Evolutionary conservation across 2,113 vertebrate species (phyloP).

Genomic region (Atractosteus spatula): DNA sequence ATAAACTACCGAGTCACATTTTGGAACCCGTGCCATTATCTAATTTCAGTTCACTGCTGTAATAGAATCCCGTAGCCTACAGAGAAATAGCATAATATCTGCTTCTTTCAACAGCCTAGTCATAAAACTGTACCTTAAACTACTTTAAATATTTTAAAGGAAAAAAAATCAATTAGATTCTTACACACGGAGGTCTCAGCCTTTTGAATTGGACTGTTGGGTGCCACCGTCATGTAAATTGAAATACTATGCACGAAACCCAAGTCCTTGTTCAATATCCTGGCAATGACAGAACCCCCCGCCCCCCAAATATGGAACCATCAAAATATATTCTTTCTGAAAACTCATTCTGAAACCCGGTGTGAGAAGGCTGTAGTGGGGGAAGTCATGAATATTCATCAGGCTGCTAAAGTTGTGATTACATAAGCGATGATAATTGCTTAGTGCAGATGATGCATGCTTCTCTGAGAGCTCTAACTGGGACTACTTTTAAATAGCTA

Average conservation of each 20-base stretch:
- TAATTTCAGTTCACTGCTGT: no score
- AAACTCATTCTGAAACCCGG: conserved; percentile 22
- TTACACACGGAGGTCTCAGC: neutral
- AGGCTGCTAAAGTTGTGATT: conserved; percentile 23
- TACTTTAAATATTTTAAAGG: no score
- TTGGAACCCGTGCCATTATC: no score
- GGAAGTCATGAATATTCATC: conserved; percentile 57
- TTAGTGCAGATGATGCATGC: neutral
- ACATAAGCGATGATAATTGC: conserved; percentile 39
- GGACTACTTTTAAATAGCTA: no score
- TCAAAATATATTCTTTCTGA: no score
- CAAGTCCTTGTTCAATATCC: neutral
- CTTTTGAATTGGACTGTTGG: conserved; percentile 1
- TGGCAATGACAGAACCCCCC: conserved; percentile 1
- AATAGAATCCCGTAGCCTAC: no score
- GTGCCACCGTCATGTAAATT: conserved; percentile 10
- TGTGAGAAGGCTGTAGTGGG: conserved; percentile 33
- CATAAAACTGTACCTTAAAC: no score
- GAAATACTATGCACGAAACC: neutral
- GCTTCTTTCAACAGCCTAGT: neutral
- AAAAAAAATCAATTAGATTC: conserved; percentile 4
- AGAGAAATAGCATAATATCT: no score
- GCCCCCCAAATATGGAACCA: neutral
- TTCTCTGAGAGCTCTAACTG: neutral
- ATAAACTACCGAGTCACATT: no score